Percentiles rank a stretch among this genome's conserved stretches.
Conservation (phyloP, 2,888 invertebrate genomes). For the Thyatira batis region DNA sequence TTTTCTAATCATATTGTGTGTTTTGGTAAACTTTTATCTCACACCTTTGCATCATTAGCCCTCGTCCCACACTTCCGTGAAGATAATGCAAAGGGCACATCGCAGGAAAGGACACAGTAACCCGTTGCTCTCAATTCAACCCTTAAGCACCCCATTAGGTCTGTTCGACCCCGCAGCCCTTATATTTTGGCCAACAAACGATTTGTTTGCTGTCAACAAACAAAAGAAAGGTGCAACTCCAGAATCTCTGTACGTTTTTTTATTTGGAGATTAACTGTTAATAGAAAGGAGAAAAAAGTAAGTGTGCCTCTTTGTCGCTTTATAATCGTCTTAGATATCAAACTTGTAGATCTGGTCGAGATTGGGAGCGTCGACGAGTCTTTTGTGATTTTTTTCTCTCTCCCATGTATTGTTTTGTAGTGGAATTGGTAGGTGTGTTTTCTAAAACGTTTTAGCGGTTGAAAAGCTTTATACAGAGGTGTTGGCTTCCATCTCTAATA, state of each 20-base stretch:
- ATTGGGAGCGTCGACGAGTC: conserved; percentile 51
- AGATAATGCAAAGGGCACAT: conserved; percentile 65
- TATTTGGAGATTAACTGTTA: conserved; percentile 66
- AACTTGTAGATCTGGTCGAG: conserved; percentile 61
- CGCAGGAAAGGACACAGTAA: conserved; percentile 70
- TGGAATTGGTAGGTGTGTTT: conserved; percentile 46
- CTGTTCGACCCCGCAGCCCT: conserved; percentile 55
- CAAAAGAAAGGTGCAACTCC: conserved; percentile 74
- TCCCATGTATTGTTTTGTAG: conserved; percentile 43
- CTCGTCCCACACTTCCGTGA: conserved; percentile 46
- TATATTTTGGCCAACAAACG: conserved; percentile 73
- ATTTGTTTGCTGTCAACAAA: conserved; percentile 80
- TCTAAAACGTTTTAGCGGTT: conserved; percentile 69
- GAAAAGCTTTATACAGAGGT: conserved; percentile 61
- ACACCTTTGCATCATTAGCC: conserved; percentile 60
- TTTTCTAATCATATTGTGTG: background rate
- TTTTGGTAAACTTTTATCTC: conserved; percentile 46
- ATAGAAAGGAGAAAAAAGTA: conserved; percentile 57
- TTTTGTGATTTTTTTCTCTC: conserved; percentile 60
- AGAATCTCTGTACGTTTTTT: conserved; percentile 41
- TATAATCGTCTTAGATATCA: conserved; percentile 76
- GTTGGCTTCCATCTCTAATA: conserved; percentile 48
- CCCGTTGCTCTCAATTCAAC: conserved; percentile 75
- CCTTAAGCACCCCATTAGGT: conserved; percentile 70
- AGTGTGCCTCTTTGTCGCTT: conserved; percentile 65